A percentile compares a stretch with the other conserved stretches of the same genome.
These are phyloP conservation scores for Scrobipalpa costella DNA, from an alignment of 2,888 invertebrate genomes.

Conservation along the genomic window DNA sequence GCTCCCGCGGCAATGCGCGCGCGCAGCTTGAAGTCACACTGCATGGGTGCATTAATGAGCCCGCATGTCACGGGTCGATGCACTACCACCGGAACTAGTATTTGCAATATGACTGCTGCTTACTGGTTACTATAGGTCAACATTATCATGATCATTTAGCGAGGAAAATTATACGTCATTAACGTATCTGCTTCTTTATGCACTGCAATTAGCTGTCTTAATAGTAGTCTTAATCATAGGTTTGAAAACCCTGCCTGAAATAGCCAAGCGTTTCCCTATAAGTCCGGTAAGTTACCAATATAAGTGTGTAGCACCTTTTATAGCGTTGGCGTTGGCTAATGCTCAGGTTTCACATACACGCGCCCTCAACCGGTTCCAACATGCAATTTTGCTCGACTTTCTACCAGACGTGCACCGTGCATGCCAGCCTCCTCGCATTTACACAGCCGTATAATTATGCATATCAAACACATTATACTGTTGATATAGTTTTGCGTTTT, in stretches of 20 bases:
- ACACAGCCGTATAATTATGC: conserved; percentile 30
- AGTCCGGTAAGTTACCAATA: background rate
- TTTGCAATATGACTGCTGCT: conserved; percentile 16
- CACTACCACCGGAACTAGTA: conserved; percentile 38
- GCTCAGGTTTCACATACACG: conserved; percentile 51
- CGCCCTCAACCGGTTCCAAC: conserved; percentile 47
- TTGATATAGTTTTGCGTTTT: background rate
- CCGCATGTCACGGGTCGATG: conserved; percentile 58
- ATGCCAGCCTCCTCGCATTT: conserved; percentile 29
- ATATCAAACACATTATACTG: conserved; percentile 25
- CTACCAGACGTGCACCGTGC: conserved; percentile 44
- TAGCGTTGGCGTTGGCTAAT: conserved; percentile 36
- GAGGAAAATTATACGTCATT: background rate
- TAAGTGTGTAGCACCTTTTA: conserved; percentile 19
- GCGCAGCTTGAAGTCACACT: conserved; percentile 39
- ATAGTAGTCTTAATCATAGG: conserved; percentile 8
- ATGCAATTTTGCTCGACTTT: conserved; percentile 66
- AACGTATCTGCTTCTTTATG: background rate
- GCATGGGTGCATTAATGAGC: conserved; percentile 62
- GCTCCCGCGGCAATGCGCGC: conserved; percentile 38
- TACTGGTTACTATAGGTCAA: background rate
- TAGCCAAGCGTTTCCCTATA: conserved; percentile 8
- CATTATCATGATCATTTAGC: background rate
- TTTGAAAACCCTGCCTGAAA: background rate
- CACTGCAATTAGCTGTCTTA: conserved; percentile 1